These are phyloP conservation scores for Sisor rabdophorus DNA, from an alignment of 2,113 vertebrate species.

Conservation along the genomic window DNA sequence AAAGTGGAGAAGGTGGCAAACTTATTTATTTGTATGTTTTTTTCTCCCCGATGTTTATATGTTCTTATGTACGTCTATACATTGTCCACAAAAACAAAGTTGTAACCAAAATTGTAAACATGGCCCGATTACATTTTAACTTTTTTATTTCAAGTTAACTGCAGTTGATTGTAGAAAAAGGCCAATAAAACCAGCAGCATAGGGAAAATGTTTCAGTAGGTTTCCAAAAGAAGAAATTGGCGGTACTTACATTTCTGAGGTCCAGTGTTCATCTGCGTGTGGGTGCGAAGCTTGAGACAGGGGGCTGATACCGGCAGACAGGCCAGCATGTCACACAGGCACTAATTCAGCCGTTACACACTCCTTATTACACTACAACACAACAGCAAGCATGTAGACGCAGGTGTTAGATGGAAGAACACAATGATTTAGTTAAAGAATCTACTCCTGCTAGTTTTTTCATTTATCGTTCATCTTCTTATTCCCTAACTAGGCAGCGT, in stretches of 20 bases:
- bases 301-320: conserved; percentile 92
- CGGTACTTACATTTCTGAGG: conserved; percentile 94
- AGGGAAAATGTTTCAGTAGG: background rate
- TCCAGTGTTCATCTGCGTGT: conserved; percentile 99
- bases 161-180: background rate
- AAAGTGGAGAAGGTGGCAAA: conserved; percentile 64
- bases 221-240: background rate
- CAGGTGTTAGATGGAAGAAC: background rate
- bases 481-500: too few relatives aligned
- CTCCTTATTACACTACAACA: conserved; percentile 79
- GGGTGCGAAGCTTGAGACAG: conserved; percentile 86
- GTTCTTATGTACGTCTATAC: background rate
- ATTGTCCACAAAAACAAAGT: background rate
- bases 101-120: background rate
- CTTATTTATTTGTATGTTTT: background rate
- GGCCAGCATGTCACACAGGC: conserved; percentile 92
- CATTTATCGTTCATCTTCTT: too few relatives aligned
- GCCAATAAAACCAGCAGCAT: background rate
- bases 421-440: background rate
- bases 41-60: background rate
- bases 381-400: conserved; percentile 22
- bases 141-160: background rate
- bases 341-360: conserved; percentile 79
- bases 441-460: background rate
- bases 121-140: background rate